Percentiles rank a stretch among this genome's conserved stretches.
Evolutionary conservation across 2,888 invertebrate species (phyloP).

Genomic region (Agrotis exclamationis): DNA sequence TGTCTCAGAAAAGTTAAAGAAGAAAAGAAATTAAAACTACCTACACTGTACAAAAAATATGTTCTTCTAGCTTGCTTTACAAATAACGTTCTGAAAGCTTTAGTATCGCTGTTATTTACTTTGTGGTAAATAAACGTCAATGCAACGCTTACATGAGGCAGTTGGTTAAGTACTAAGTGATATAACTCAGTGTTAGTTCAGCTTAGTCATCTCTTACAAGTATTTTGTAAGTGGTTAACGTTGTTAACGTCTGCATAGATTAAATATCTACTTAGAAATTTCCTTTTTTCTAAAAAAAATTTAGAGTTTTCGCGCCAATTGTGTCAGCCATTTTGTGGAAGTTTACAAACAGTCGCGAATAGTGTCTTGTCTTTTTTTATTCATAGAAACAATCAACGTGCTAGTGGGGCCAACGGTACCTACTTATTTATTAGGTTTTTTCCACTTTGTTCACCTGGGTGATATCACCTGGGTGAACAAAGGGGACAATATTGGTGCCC

Average conservation of each 20-base stretch:
- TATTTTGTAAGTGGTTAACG: conserved; percentile 11
- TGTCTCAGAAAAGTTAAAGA: too few species aligned
- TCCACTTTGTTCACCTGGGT: too few species aligned
- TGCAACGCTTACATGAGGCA: conserved; percentile 18
- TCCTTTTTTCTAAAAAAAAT: too few species aligned
- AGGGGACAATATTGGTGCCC: too few species aligned
- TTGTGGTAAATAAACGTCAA: not conserved
- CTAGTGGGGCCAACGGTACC: too few species aligned
- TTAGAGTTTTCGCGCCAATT: not conserved
- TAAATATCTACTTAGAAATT: not conserved
- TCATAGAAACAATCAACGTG: not conserved
- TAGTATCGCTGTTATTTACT: not conserved
- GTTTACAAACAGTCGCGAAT: not conserved
- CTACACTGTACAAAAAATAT: too few species aligned
- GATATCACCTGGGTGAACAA: too few species aligned
- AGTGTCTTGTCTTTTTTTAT: not conserved
- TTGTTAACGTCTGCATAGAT: not conserved
- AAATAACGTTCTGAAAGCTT: not conserved
- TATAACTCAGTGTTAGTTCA: conserved; percentile 30
- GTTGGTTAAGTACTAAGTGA: conserved; percentile 23
- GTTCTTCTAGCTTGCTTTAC: not conserved
- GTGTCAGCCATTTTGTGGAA: not conserved
- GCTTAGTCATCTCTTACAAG: conserved; percentile 17
- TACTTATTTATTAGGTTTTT: not conserved
- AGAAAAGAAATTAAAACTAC: conserved; percentile 13